Percentiles rank a stretch among this genome's conserved stretches.
Conservation (phyloP, 2,888 invertebrate species). For the Baccha elongata region DNA sequence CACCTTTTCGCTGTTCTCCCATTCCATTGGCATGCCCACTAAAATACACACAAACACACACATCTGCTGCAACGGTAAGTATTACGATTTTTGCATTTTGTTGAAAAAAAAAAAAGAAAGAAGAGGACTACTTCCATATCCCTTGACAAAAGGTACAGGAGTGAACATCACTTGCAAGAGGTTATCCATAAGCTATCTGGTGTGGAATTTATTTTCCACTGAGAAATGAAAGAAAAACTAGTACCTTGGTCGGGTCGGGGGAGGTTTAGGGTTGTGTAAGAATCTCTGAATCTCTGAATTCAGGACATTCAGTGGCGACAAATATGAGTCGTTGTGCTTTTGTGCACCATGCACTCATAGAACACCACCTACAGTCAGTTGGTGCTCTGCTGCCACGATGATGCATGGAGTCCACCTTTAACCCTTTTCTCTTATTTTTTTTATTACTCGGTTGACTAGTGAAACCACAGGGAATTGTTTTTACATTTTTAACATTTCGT, state of each 20-base stretch:
- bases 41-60: not conserved
- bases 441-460: constrained; percentile 47
- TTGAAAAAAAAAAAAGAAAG: not conserved
- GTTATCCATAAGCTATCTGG: constrained; percentile 67
- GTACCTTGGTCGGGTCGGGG: constrained; percentile 3
- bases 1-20: constrained; percentile 52
- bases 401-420: constrained; percentile 61
- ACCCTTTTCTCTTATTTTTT: constrained; percentile 21
- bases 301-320: constrained; percentile 63
- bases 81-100: constrained; percentile 55
- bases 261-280: too few relatives aligned
- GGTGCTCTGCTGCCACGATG: constrained; percentile 51
- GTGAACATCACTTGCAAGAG: constrained; percentile 58
- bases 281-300: constrained; percentile 57
- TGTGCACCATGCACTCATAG: constrained; percentile 32
- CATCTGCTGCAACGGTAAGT: not conserved
- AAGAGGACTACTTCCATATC: constrained; percentile 34
- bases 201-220: constrained; percentile 63
- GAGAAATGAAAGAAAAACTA: constrained; percentile 19
- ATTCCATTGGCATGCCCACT: constrained; percentile 10
- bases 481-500: constrained; percentile 61
- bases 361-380: constrained; percentile 35
- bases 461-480: constrained; percentile 64
- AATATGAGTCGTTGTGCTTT: constrained; percentile 69
- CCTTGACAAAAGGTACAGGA: constrained; percentile 52